Base-by-base conservation (phyloP, 2,797 vertebrate species). In the Channa striata region DNA sequence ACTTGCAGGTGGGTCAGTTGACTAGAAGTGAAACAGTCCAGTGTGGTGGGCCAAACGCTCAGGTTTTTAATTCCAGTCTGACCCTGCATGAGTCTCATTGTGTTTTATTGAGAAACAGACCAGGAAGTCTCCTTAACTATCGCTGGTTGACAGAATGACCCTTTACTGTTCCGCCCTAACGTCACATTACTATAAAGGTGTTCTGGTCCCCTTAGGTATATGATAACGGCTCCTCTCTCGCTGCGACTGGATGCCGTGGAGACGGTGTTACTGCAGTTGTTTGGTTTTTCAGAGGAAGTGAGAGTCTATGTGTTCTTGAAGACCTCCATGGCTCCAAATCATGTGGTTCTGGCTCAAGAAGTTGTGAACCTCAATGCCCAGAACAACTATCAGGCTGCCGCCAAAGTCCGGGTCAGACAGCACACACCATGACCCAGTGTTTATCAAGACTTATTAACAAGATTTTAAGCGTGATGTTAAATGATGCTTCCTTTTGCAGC, bases 241-340 rank as follows among this genome's bases (percentile, higher is more conserved):
- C 67, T 97, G 25, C 84, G 86, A 17, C 69, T 94, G 47, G 97
- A 96, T 6, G 93, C 96, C 0, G 57, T 80, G 57, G 94, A 97
- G 84, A 95, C 85, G 2, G 93, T 98, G 11, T 77, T 97, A 12
- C 67, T 97, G 59, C 97, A 99, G 87, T 74, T 94, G 60, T 97
- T 96, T 74, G 95, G 94, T 13, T 96, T 94, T 5, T 61, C 92
- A 0, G 12, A 89, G 23, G 90, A 91, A 13, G 94, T 95, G 66
- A 68, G 9, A 1, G 90, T 95, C 39, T 75, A 56, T 0, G 43
- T 99, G 9, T 91, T 81, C 39, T 39, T 98, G 14, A 96, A 87
- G 87, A 96, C 95, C 59, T 96, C 91, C 43, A 95, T 96, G 59
- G 95, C 94, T 59, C 83, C 85, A 6, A 71, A 36, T 2, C 6